Base-by-base conservation (phyloP, 2,888 invertebrate genomes). In the Amphipyra tragopoginis region DNA sequence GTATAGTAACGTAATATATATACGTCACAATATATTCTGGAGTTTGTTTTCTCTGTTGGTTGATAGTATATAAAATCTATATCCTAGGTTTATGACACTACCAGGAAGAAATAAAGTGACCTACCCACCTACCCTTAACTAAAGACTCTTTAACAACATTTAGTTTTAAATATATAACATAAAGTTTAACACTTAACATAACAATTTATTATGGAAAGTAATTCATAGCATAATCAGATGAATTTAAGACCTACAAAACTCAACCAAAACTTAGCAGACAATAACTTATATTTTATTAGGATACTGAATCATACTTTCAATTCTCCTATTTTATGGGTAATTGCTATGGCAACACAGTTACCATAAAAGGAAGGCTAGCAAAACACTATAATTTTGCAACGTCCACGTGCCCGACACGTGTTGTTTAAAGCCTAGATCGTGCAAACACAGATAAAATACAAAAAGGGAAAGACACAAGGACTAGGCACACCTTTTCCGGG, bases 401-500 rank as follows among this genome's bases (percentile, higher is more conserved):
- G 29, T 44, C 42, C 56, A 69, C 55, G 55, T 62, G 56, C 39
- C 10, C 0, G 0, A 7, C 59, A 70, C 61, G 51, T 68, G 65
- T 53, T 56, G 43, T 39, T 55, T 58, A 58, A 39, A 57, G 43
- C 48, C 49, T 71, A 57, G 62, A 65, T 66, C 42, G 50, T 54
- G 58, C 60, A 64, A 69, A 77, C 36, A 65, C 39, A 51, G 62
- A 75, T 77, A 65, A 60, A 62, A 50, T 55, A 63, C 58, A 39
- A 59, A 65, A 73, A 59, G 65, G 68, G 62, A 75, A 64, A 64
- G 39, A 52, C 21, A 63, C 53, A 57, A 66, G 39, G 55, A 55
- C 57, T 42, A 11, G 40, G 15, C 71, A 45, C 65, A 51, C 75
- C 67, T 74, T 62, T 73, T 70, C 60, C 59, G 58, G 38, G 5